A percentile compares a stretch with the other conserved stretches of the same genome.
phyloP scores from a whole-genome alignment of 92 coral and sea anemone genomes.

The Parazoanthus swiftii region DNA sequence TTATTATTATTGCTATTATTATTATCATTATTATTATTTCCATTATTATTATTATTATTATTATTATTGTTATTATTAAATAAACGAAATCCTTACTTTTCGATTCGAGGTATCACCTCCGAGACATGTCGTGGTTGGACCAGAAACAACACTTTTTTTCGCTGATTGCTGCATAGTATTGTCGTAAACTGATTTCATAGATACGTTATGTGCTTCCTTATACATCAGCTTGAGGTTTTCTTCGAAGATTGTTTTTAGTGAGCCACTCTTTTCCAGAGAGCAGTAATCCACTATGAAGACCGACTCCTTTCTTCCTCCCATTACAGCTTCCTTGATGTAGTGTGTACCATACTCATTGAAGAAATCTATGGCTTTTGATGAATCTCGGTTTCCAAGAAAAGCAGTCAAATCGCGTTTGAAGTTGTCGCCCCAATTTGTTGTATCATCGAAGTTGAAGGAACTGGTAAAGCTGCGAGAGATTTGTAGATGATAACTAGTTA shows the following conservation, averaged over 20 bases:
- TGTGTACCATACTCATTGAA: slow-evolving; percentile 40
- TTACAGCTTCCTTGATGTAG: slow-evolving; percentile 20
- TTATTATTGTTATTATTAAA: too few species aligned
- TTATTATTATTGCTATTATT: too few species aligned
- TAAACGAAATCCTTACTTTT: not conserved
- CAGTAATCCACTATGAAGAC: slow-evolving; percentile 31
- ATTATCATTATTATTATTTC: too few species aligned
- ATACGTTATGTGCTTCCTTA: slow-evolving; percentile 5
- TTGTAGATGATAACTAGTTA: not conserved
- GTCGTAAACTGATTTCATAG: not conserved
- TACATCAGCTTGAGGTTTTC: slow-evolving; percentile 10
- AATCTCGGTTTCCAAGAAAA: not conserved
- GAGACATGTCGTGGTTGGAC: slow-evolving; percentile 19
- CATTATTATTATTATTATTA: too few species aligned
- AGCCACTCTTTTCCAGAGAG: not conserved
- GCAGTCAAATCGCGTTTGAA: slow-evolving; percentile 11
- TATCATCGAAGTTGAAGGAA: slow-evolving; percentile 5
- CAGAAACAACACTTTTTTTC: not conserved
- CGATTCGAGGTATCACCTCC: slow-evolving; percentile 34
- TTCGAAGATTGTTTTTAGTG: not conserved
- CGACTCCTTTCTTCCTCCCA: slow-evolving; percentile 38
- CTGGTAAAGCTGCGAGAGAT: slow-evolving; percentile 8
- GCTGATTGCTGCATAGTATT: not conserved
- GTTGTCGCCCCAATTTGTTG: slow-evolving; percentile 25
- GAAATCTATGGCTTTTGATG: slow-evolving; percentile 26